Percentiles rank a stretch among this genome's conserved stretches.
Conservation (phyloP, 1,140 invertebrate genomes). For the Drosophila setifemur region DNA sequence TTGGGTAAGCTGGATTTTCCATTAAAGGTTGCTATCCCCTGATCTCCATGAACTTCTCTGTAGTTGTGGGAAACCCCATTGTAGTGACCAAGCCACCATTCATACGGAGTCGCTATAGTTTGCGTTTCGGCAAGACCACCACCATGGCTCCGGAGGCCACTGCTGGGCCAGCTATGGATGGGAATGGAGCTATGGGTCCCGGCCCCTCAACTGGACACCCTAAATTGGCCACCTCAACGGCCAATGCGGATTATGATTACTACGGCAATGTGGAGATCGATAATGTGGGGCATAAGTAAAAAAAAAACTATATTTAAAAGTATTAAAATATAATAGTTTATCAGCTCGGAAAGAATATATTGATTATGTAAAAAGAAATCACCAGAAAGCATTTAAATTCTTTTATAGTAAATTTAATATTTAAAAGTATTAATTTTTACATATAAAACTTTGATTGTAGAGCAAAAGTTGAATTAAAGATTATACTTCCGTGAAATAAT, state of each 20-base stretch:
- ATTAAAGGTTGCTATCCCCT: no score
- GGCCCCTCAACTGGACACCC: slow-evolving; percentile 39
- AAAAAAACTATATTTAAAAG: not conserved
- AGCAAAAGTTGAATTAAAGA: no score
- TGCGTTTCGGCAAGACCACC: slow-evolving; percentile 67
- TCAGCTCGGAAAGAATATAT: not conserved
- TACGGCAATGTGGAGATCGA: slow-evolving; percentile 62
- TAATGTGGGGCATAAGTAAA: slow-evolving; percentile 52
- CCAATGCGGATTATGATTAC: slow-evolving; percentile 69
- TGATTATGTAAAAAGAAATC: not conserved
- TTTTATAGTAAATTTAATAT: no score
- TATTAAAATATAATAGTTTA: not conserved
- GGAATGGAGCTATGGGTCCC: no score
- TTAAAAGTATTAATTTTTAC: no score
- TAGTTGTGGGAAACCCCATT: slow-evolving; percentile 22
- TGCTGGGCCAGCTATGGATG: slow-evolving; percentile 12
- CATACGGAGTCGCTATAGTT: slow-evolving; percentile 74
- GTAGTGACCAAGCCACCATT: slow-evolving; percentile 60
- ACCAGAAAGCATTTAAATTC: not conserved
- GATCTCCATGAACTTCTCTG: not conserved
- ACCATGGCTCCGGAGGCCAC: slow-evolving; percentile 13
- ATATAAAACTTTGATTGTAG: no score
- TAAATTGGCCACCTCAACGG: slow-evolving; percentile 44
- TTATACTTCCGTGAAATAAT: not conserved
- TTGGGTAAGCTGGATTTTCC: slow-evolving; percentile 57